Percentiles rank a stretch among this genome's conserved stretches.
Evolutionary conservation across 2,797 vertebrate species (phyloP).

Genomic region (Pagetopsis macropterus): DNA sequence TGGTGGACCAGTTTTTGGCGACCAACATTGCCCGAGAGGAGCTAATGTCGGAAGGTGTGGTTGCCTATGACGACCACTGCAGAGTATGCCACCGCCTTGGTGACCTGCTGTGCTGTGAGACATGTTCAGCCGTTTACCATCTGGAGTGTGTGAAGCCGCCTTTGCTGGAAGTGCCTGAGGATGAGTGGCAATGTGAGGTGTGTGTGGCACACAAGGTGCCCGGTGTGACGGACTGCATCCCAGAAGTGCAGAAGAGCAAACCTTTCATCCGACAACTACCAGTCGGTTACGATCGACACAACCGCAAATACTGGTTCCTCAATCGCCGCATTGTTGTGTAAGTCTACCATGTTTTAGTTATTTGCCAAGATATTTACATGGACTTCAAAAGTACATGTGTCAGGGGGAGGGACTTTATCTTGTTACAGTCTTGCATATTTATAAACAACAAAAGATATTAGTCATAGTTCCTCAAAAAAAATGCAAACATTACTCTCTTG

Average conservation of each 20-base stretch:
- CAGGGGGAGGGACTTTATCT: neutral
- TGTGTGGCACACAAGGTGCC: conserved; percentile 95
- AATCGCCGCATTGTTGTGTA: conserved; percentile 93
- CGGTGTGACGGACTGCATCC: conserved; percentile 93
- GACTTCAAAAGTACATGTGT: neutral
- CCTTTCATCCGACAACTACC: conserved; percentile 95
- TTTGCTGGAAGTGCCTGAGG: conserved; percentile 95
- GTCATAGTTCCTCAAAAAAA: too few species aligned
- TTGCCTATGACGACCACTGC: conserved; percentile 97
- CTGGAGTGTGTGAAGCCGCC: conserved; percentile 96
- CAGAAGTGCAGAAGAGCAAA: conserved; percentile 94
- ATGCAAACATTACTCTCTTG: neutral
- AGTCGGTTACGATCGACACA: conserved; percentile 91
- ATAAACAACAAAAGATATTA: neutral
- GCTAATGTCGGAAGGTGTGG: conserved; percentile 95
- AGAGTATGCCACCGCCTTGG: conserved; percentile 96
- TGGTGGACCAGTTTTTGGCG: conserved; percentile 96
- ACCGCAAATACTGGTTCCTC: conserved; percentile 96
- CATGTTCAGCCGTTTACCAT: conserved; percentile 96
- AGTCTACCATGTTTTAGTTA: conserved; percentile 74
- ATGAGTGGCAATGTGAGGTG: conserved; percentile 98
- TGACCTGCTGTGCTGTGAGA: conserved; percentile 97
- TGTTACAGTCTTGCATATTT: neutral
- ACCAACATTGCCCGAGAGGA: conserved; percentile 97
- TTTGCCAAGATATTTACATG: neutral